Conservation (phyloP, 2,113 vertebrate genomes). For the Cyprinus carpio region DNA sequence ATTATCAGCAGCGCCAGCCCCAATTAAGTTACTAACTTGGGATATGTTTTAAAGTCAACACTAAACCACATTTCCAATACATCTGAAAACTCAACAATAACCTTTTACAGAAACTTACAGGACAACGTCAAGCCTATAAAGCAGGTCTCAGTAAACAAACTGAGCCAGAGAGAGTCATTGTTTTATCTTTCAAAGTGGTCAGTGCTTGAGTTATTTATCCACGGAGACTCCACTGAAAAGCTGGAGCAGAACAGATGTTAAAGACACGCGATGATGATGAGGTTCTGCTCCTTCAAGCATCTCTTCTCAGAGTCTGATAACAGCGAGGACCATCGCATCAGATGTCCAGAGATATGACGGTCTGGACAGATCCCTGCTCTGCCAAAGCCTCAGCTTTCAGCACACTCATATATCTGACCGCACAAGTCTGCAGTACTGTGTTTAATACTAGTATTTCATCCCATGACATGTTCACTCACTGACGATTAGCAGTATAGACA, state of each 20-base stretch:
- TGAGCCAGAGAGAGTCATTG: too few relatives aligned
- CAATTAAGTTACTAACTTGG: background rate
- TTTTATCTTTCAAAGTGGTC: too few relatives aligned
- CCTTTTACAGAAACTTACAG: background rate
- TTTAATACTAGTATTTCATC: background rate
- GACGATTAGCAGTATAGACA: background rate
- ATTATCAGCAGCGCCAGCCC: background rate
- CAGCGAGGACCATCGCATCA: background rate
- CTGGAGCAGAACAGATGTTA: too few relatives aligned
- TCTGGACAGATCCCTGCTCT: background rate
- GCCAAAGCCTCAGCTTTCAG: constrained; percentile 30
- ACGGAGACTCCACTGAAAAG: too few relatives aligned
- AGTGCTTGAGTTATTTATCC: too few relatives aligned
- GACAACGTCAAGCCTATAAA: background rate
- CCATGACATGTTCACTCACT: background rate
- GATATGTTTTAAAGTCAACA: background rate
- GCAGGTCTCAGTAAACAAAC: background rate
- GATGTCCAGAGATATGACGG: background rate
- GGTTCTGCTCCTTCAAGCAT: background rate
- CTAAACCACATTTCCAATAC: background rate
- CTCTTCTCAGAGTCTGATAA: background rate
- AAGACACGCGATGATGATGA: background rate
- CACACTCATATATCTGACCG: background rate
- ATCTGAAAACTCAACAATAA: background rate
- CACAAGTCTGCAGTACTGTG: background rate